Conservation (phyloP, 2,797 vertebrate genomes). For the Enteromius thamalakanensis region DNA sequence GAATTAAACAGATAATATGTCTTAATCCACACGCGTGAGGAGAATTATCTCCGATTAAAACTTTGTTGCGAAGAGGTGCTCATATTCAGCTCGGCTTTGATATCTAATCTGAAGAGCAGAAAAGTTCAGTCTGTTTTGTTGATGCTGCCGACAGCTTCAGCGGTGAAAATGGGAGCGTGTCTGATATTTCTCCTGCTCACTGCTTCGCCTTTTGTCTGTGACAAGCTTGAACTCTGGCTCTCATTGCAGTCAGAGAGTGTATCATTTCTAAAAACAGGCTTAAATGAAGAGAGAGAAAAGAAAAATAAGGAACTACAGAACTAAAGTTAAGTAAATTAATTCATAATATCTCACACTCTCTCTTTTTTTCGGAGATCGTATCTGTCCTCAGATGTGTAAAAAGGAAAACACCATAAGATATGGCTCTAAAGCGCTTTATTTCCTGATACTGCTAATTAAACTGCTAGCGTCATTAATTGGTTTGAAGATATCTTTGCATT, state of each 20-base stretch:
- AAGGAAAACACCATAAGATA: slow-evolving; percentile 79
- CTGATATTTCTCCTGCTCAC: slow-evolving; percentile 71
- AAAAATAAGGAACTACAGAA: slow-evolving; percentile 67
- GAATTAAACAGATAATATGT: background rate
- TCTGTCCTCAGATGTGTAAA: slow-evolving; percentile 82
- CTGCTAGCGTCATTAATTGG: slow-evolving; percentile 84
- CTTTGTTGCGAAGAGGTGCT: slow-evolving; percentile 59
- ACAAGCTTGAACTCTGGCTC: slow-evolving; percentile 70
- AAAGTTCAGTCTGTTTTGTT: slow-evolving; percentile 68
- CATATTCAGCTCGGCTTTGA: slow-evolving; percentile 57
- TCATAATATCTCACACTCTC: slow-evolving; percentile 73
- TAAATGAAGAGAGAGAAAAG: slow-evolving; percentile 66
- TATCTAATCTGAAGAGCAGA: slow-evolving; percentile 67
- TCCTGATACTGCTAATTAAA: slow-evolving; percentile 85
- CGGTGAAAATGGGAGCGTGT: slow-evolving; percentile 58
- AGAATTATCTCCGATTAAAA: slow-evolving; percentile 68
- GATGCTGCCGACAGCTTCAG: slow-evolving; percentile 73
- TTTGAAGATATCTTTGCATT: slow-evolving; percentile 83
- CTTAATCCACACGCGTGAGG: slow-evolving; percentile 62
- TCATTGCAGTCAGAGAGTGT: slow-evolving; percentile 70
- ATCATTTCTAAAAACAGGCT: slow-evolving; percentile 71
- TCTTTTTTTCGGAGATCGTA: slow-evolving; percentile 70
- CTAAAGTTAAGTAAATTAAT: slow-evolving; percentile 79
- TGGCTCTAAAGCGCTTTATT: slow-evolving; percentile 79
- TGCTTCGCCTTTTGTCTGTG: slow-evolving; percentile 71